A percentile compares a stretch with the other conserved stretches of the same genome.
Conservation (phyloP, 1,140 invertebrate species). For the Meloidogyne floridensis region DNA sequence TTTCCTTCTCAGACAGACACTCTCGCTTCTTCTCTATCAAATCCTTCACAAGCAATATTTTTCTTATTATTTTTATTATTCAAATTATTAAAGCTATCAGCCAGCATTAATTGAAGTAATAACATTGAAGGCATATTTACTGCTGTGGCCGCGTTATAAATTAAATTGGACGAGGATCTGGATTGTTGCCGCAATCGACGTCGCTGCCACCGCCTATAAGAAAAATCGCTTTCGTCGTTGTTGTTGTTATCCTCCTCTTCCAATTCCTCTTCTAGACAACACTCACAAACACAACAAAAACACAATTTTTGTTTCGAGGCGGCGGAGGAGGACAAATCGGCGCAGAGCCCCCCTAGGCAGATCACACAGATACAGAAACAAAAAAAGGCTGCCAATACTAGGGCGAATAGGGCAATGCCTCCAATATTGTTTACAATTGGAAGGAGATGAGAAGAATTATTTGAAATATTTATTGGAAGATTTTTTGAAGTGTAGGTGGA, state of each 20-base stretch:
- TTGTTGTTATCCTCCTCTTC: not conserved
- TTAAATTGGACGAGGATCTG: not conserved
- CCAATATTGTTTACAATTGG: conserved; percentile 7
- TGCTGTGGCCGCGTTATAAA: not conserved
- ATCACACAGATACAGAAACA: conserved; percentile 60
- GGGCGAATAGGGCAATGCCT: conserved; percentile 36
- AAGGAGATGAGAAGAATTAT: not conserved
- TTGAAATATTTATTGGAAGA: too few species aligned
- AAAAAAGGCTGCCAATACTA: conserved; percentile 58
- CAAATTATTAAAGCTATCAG: conserved; percentile 1
- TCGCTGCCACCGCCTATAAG: not conserved
- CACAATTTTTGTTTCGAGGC: not conserved
- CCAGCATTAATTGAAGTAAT: not conserved
- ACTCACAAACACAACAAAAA: conserved; percentile 11
- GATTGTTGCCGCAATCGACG: not conserved
- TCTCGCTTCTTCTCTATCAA: not conserved
- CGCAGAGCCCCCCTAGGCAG: conserved; percentile 55
- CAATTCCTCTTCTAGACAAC: not conserved
- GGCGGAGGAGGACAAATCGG: conserved; percentile 33
- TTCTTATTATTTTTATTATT: not conserved
- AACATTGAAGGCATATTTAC: not conserved
- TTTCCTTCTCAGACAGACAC: not conserved
- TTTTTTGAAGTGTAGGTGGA: not conserved
- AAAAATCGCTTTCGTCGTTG: conserved; percentile 9
- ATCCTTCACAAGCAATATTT: not conserved